phyloP scores from a whole-genome alignment of 2,888 invertebrate species.

The Mesoligia furuncula region DNA sequence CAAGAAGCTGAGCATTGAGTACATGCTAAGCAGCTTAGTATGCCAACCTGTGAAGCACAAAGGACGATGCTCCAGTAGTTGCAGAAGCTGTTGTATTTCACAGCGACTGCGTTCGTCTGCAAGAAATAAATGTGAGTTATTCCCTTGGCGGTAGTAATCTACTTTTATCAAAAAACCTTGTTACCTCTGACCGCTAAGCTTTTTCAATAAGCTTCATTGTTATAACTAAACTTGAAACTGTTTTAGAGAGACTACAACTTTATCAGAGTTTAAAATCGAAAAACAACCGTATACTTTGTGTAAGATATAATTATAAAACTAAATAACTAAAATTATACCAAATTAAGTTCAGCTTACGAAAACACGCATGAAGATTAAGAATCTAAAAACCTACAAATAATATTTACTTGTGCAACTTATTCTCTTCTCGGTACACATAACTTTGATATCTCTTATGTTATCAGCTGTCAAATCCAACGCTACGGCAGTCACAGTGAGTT shows the following conservation, averaged over 20 bases:
- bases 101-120: not conserved
- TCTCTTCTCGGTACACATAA: not conserved
- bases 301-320: not conserved
- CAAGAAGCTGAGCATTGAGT: not conserved
- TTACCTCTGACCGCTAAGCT: no score
- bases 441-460: not conserved
- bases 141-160: not conserved
- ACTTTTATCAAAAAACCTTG: no score
- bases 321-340: not conserved
- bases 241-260: not conserved
- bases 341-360: not conserved
- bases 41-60: not conserved
- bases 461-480: not conserved
- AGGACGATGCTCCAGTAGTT: not conserved
- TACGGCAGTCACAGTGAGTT: not conserved
- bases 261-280: no score
- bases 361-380: accelerated
- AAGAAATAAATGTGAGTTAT: not conserved
- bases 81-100: not conserved
- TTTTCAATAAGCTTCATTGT: not conserved
- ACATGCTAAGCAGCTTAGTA: not conserved
- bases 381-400: not conserved
- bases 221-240: not conserved
- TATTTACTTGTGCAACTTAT: not conserved
- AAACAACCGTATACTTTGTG: not conserved